These are phyloP conservation scores for Spodoptera picta DNA, from an alignment of 2,888 invertebrate species.

Conservation along the genomic window DNA sequence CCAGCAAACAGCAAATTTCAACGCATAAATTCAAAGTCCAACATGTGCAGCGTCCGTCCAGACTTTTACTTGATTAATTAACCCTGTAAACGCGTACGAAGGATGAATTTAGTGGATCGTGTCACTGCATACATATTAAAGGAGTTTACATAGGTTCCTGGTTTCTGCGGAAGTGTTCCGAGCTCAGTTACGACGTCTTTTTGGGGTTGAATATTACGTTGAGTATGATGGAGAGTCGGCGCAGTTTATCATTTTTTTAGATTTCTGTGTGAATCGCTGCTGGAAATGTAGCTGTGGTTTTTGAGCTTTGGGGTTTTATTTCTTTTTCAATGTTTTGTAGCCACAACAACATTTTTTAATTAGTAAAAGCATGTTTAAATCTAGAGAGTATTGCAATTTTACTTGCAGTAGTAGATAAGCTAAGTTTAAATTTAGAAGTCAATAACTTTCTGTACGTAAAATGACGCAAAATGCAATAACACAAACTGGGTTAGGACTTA, in stretches of 20 bases:
- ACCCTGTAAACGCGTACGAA: constrained; percentile 45
- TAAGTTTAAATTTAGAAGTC: no score
- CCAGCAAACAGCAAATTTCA: constrained; percentile 39
- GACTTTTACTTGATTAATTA: constrained; percentile 61
- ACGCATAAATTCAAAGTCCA: constrained; percentile 32
- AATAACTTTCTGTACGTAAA: no score
- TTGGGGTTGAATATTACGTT: constrained; percentile 45
- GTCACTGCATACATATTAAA: constrained; percentile 59
- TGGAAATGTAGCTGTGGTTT: constrained; percentile 13
- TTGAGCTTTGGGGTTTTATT: no score
- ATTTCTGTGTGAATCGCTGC: constrained; percentile 4
- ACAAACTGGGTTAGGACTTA: no score
- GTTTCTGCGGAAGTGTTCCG: constrained; percentile 39
- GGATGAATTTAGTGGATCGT: constrained; percentile 55
- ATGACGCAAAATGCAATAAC: no score
- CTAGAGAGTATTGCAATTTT: no score
- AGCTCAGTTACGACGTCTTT: constrained; percentile 41
- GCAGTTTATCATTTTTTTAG: constrained; percentile 24
- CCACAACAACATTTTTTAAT: no score
- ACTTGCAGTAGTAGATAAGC: no score
- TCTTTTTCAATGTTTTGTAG: no score
- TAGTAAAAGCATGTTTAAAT: no score
- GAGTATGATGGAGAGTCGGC: constrained; percentile 26
- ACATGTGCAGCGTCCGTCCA: constrained; percentile 46
- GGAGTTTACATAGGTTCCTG: constrained; percentile 48